Conservation (phyloP, 30 jellyfish, hydroid and myxozoan genomes). For the Turritopsis dohrnii region DNA sequence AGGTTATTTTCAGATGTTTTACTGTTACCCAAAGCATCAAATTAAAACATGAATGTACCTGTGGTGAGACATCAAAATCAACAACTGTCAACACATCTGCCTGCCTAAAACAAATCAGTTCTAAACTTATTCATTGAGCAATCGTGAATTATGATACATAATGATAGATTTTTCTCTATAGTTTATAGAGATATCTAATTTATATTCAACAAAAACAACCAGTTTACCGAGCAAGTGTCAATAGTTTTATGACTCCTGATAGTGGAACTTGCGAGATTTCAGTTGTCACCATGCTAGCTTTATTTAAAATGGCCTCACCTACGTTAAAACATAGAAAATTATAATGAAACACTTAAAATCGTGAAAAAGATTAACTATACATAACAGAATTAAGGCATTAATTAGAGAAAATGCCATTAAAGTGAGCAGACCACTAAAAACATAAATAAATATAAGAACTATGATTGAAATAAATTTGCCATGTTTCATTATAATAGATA, state of each 20-base stretch:
- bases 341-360: no score
- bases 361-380: no score
- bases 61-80: conserved; percentile 84
- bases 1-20: not conserved
- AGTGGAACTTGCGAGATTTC: conserved; percentile 91
- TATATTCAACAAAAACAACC: not conserved
- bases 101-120: conserved; percentile 34
- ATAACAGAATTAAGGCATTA: no score
- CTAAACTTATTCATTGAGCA: not conserved
- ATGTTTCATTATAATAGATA: no score
- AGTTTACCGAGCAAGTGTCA: conserved; percentile 65
- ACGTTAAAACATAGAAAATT: conserved; percentile 8
- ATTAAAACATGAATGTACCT: conserved; percentile 39
- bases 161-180: no score
- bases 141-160: no score
- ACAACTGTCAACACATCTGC: conserved; percentile 48
- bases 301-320: conserved; percentile 50
- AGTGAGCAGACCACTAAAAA: no score
- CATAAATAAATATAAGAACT: no score
- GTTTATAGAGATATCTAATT: no score
- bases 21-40: not conserved
- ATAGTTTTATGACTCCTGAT: conserved; percentile 61
- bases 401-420: no score
- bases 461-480: no score
- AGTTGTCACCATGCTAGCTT: conserved; percentile 72